Evolutionary conservation across 2,797 vertebrate genomes (phyloP), one percentile per base, ranked within the genome.

Genomic region (Cheirogaleus major): DNA sequence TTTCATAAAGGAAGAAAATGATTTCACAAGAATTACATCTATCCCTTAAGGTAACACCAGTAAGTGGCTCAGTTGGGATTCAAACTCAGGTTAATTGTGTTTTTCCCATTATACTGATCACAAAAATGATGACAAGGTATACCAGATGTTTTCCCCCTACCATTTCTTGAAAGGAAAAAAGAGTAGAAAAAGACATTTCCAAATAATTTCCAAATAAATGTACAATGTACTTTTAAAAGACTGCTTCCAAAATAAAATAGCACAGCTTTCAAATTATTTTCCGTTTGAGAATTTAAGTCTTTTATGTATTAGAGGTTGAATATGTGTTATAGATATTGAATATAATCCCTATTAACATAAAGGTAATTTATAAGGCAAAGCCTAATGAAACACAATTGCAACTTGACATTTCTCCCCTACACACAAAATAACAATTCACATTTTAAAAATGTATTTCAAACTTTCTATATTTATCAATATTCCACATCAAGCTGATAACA

Each of bases 141-240:
- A 45, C 27, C 35, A 87, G 63, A 41, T 72, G 82, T n/a, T 78
- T 57, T 17, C 13, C 57, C 22, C 4, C 41, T 25, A 61, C 52
- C 63, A 73, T 43, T 79, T 82, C n/a, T 50, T 50, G 61, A 79
- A 92, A 92, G 41, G 50, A 61, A 92, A 80, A 70, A 23, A 57
- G 41, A 96, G 20, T 30, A 73, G 45, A 87, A 73, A 82, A 84
- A 69, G 75, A 89, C 45, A 96, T 43, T 89, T 79, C 61, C 81
- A 81, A 61, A 65, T 41, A 81, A 87, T 20, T 43, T 72, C 87
- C 89, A 93, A 93, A 81, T 80, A 94, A 92, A 65, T 84, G 23
- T 55, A 63, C 18, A 82, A 65, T 55, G 12, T 69, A 23, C 32
- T 87, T 96, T 83, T 72, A 91, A 63, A 95, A 90, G 52, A 86